Conservation (phyloP, 2,113 vertebrate genomes). For the Bagarius yarrelli region DNA sequence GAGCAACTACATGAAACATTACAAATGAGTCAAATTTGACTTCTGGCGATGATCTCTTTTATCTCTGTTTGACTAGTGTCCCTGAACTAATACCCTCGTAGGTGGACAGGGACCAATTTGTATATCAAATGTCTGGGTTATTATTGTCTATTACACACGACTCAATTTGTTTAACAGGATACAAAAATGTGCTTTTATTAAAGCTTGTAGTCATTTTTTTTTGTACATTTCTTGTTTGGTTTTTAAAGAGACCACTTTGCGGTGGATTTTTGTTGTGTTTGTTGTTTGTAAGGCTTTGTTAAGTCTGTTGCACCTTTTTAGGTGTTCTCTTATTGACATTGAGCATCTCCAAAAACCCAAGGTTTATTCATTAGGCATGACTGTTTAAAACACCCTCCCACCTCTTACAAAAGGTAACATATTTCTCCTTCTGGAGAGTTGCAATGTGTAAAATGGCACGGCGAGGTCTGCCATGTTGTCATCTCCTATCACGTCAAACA, state of each 20-base stretch:
- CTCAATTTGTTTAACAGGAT: too few relatives aligned
- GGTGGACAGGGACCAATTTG: neutral
- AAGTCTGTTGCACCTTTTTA: conserved; percentile 56
- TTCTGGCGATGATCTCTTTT: neutral
- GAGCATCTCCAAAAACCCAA: conserved; percentile 50
- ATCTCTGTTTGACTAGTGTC: neutral
- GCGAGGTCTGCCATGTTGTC: conserved; percentile 11
- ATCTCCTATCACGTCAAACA: conserved; percentile 21
- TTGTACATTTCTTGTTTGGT: neutral
- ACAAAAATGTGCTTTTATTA: too few relatives aligned
- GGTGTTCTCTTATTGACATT: conserved; percentile 54
- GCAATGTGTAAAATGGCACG: conserved; percentile 11
- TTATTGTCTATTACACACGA: too few relatives aligned
- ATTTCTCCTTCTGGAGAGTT: too few relatives aligned
- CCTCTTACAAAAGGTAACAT: too few relatives aligned
- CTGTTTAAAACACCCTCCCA: too few relatives aligned
- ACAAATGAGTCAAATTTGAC: too few relatives aligned
- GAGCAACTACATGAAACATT: too few relatives aligned
- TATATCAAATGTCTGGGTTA: too few relatives aligned
- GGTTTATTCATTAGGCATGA: conserved; percentile 63
- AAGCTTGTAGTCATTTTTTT: too few relatives aligned
- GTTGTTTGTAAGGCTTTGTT: neutral
- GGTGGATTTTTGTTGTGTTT: neutral
- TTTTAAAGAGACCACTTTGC: neutral
- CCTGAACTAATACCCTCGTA: neutral